Percentiles rank a stretch among this genome's conserved stretches.
These are phyloP conservation scores for Brachyalestes nurse DNA, from an alignment of 2,797 vertebrate species.

Conservation along the genomic window DNA sequence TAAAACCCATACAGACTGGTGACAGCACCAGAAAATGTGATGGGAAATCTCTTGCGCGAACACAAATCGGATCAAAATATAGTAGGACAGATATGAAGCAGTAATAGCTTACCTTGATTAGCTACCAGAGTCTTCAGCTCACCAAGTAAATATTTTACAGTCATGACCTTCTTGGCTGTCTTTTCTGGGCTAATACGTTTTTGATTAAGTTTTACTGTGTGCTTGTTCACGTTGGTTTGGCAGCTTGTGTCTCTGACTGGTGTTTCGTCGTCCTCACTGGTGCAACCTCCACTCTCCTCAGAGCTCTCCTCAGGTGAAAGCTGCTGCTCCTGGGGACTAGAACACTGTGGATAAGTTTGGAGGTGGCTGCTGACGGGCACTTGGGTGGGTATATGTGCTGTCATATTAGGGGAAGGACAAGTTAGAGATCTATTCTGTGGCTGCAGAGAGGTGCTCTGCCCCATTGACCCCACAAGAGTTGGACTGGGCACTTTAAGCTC, in stretches of 20 bases:
- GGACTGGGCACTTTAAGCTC: constrained; percentile 17
- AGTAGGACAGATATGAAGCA: not conserved
- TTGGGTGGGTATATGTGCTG: not conserved
- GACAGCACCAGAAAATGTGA: not conserved
- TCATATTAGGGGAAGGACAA: not conserved
- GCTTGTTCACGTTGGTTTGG: constrained; percentile 60
- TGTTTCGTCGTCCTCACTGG: constrained; percentile 53
- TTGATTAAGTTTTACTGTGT: not conserved
- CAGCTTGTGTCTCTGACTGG: constrained; percentile 69
- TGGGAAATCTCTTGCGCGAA: not conserved
- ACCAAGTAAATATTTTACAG: constrained; percentile 79
- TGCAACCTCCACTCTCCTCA: constrained; percentile 36
- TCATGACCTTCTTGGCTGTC: constrained; percentile 71
- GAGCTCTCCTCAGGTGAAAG: constrained; percentile 29
- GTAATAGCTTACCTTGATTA: constrained; percentile 66
- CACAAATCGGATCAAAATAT: not conserved
- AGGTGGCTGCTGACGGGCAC: not conserved
- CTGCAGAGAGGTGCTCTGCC: not conserved
- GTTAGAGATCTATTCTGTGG: not conserved
- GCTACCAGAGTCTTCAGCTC: constrained; percentile 79
- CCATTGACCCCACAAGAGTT: constrained; percentile 4
- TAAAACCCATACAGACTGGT: too few species aligned
- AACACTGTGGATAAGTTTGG: constrained; percentile 68
- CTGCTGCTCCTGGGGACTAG: constrained; percentile 33
- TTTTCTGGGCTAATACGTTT: constrained; percentile 52